Conservation (phyloP, 2,113 vertebrate genomes). For the Dromaius novaehollandiae region DNA sequence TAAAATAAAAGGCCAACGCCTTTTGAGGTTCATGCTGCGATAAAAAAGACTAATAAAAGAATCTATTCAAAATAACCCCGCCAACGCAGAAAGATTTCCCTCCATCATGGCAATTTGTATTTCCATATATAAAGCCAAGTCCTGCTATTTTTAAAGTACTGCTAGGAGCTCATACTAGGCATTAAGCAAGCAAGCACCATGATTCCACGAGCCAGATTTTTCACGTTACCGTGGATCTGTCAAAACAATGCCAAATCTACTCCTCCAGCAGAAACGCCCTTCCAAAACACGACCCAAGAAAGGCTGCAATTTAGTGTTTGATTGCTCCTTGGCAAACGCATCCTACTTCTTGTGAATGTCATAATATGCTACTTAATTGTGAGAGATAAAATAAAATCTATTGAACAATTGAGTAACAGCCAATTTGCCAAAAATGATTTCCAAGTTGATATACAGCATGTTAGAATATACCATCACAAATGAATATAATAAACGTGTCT, state of each 20-base stretch:
- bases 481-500: neutral
- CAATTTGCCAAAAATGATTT: neutral
- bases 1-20: neutral
- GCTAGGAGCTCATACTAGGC: neutral
- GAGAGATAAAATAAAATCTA: neutral
- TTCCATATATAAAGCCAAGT: conserved; percentile 37
- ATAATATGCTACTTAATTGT: neutral
- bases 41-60: neutral
- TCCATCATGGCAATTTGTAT: neutral
- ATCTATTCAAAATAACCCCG: neutral
- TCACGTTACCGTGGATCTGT: neutral
- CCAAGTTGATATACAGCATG: neutral
- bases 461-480: neutral
- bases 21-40: neutral
- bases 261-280: neutral
- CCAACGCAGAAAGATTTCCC: conserved; percentile 7
- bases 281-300: neutral
- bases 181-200: neutral
- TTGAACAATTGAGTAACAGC: neutral
- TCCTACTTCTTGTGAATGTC: neutral
- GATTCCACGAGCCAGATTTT: neutral
- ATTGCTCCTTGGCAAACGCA: neutral
- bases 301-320: neutral
- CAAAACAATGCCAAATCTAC: neutral
- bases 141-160: conserved; percentile 45